A percentile compares a stretch with the other conserved stretches of the same genome.
phyloP scores from a whole-genome alignment of 2,797 vertebrate genomes.

The Galago senegalensis region DNA sequence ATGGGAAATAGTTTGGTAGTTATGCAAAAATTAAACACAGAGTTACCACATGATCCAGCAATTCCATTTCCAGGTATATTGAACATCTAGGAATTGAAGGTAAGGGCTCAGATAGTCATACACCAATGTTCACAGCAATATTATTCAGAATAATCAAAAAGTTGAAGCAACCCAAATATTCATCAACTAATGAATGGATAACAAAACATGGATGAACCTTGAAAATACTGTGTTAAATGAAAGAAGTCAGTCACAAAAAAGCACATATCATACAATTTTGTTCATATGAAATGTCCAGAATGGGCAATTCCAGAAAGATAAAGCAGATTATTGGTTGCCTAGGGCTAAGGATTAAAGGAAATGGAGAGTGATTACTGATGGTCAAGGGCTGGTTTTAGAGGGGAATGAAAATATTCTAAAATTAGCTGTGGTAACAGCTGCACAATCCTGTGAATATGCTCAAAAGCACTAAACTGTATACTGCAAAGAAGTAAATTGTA shows the following conservation, averaged over 20 bases:
- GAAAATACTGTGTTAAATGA: background rate
- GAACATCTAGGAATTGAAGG: background rate
- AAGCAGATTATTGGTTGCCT: background rate
- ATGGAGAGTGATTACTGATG: background rate
- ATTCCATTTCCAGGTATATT: background rate
- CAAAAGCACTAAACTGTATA: background rate
- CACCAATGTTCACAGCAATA: background rate
- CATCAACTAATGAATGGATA: constrained; percentile 10
- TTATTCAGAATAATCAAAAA: constrained; percentile 15
- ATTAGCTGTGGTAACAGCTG: background rate
- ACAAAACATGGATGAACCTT: background rate
- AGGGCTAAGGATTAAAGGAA: background rate
- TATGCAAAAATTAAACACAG: background rate
- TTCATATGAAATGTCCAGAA: constrained; percentile 41
- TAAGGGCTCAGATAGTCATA: background rate
- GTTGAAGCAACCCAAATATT: background rate
- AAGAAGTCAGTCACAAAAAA: constrained; percentile 45
- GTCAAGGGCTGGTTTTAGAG: background rate
- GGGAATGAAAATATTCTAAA: constrained; percentile 44
- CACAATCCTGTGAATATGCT: background rate
- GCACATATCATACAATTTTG: constrained; percentile 12
- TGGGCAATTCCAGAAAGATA: constrained; percentile 33
- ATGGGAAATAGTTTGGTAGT: background rate
- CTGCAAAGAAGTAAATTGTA: background rate
- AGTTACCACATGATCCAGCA: background rate